Evolutionary conservation across 2,888 invertebrate genomes (phyloP).

Genomic region (Unio delphinus): DNA sequence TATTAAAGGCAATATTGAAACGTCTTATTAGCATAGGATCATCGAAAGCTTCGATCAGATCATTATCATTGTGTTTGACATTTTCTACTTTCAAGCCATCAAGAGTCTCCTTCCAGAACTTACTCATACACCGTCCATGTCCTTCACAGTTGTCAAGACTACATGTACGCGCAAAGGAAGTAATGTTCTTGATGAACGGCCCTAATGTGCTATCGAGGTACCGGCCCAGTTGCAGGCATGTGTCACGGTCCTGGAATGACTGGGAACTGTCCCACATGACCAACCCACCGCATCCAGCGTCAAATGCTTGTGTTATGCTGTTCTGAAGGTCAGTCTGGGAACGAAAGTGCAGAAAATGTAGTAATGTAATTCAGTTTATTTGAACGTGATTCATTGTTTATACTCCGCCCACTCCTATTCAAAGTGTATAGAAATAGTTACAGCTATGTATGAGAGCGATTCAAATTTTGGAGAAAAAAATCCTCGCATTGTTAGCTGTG

Average conservation of each 20-base stretch:
- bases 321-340: constrained; percentile 48
- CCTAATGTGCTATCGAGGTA: constrained; percentile 50
- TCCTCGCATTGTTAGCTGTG: too few relatives aligned
- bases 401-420: too few relatives aligned
- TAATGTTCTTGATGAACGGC: constrained; percentile 44
- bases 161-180: constrained; percentile 10
- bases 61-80: too few relatives aligned
- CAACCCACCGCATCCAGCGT: constrained; percentile 52
- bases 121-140: constrained; percentile 18
- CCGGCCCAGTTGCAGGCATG: constrained; percentile 36
- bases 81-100: too few relatives aligned
- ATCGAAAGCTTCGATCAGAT: too few relatives aligned
- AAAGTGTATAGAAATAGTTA: too few relatives aligned
- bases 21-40: too few relatives aligned
- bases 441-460: too few relatives aligned
- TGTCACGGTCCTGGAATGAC: constrained; percentile 26
- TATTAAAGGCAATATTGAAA: too few relatives aligned
- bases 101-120: background rate
- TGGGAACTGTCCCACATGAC: constrained; percentile 55
- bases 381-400: too few relatives aligned
- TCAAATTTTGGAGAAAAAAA: too few relatives aligned
- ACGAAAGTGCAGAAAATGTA: background rate
- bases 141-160: constrained; percentile 8
- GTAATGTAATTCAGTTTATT: too few relatives aligned
- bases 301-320: constrained; percentile 45